Percentiles rank a stretch among this genome's conserved stretches.
phyloP scores from a whole-genome alignment of 2,888 invertebrate species.

The Yponomeuta evonymella region DNA sequence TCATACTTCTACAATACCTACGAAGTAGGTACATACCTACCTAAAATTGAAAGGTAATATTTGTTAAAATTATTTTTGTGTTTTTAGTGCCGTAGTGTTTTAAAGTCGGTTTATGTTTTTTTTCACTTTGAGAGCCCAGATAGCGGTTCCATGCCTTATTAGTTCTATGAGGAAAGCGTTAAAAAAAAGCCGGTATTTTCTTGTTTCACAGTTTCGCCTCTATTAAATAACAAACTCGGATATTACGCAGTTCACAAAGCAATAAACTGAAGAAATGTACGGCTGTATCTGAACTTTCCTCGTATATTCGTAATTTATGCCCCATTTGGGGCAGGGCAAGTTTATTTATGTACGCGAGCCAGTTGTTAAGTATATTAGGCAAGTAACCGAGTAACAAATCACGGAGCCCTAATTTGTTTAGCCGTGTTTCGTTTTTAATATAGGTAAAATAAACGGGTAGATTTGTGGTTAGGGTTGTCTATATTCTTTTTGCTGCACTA shows the following conservation, averaged over 20 bases:
- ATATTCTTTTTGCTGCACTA: too few species aligned
- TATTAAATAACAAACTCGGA: neutral
- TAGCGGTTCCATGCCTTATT: too few species aligned
- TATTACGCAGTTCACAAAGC: neutral
- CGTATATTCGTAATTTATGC: neutral
- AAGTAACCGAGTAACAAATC: neutral
- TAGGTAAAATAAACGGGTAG: neutral
- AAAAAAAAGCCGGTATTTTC: neutral
- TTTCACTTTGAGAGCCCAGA: too few species aligned
- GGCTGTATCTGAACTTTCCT: neutral
- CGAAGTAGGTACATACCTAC: too few species aligned
- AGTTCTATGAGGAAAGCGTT: too few species aligned
- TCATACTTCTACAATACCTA: too few species aligned
- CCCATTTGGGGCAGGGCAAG: neutral
- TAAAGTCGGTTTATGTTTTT: too few species aligned
- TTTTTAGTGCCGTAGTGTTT: too few species aligned
- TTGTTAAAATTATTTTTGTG: too few species aligned
- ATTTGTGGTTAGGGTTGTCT: neutral
- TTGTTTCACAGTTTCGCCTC: neutral
- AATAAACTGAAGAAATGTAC: neutral
- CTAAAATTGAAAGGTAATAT: too few species aligned
- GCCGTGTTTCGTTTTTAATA: neutral
- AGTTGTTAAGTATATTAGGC: neutral
- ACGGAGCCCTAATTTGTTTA: neutral
- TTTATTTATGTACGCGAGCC: neutral